Evolutionary conservation across 2,888 invertebrate species (phyloP), one percentile per base, ranked within the genome.

Genomic region (Sylvicola cinctus): DNA sequence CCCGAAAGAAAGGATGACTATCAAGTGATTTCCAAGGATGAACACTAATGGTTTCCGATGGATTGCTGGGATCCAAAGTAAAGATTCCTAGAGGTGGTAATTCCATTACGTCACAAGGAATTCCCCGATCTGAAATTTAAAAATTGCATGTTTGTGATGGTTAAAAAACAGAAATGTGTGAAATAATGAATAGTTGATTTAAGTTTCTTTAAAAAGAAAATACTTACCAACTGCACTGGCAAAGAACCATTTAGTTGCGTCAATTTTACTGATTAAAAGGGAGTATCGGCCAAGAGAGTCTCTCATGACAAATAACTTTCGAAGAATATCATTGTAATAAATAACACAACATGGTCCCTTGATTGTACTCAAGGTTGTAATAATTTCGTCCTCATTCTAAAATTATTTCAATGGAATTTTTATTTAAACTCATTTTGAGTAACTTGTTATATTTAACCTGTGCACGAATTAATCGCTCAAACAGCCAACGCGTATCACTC

Each of bases 251-350:
- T 45, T 29, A 13, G 55, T 49, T 17, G 51, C 45, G 10, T 57
- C 43, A 39, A 52, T 50, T 44, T 58, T 54, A 43, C 70, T 65
- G 31, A 78, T 54, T 28, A 93, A 56, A 31, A 95, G 59, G 52
- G 90, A 85, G 47, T 83, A 75, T 43, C 93, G 64, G 26, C 93
- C 93, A 50, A 84, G 70, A 42, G 66, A 64, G 55, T 95, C 93
- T 48, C 91, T 65, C 2, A 76, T 75, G 57, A 91, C 87, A 63
- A 78, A 85, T 28, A 93, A 44, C 11, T 52, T 50, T 29, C 66
- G 56, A 1, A 50, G 54, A 4, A 42, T 33, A 47, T 65, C 70
- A 47, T 77, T 66, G 50, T 70, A 80, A 50, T 74, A 83, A 42
- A 91, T 66, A 38, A 91, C 65, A 36, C 84, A 72, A 58, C 76